Conservation (phyloP, 1,140 invertebrate genomes). For the Paraescarpia echinospica region DNA sequence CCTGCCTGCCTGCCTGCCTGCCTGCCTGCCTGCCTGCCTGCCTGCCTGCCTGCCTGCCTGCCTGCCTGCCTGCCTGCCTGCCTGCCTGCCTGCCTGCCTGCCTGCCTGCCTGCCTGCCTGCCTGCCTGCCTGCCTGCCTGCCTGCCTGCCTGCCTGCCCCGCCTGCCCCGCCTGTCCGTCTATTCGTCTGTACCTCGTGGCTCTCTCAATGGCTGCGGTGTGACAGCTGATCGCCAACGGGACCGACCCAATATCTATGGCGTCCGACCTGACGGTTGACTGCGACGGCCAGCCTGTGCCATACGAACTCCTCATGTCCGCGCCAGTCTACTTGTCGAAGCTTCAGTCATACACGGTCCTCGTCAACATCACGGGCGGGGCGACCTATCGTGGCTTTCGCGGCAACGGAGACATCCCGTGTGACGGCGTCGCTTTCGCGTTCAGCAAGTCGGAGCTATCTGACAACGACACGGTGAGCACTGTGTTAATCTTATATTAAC, state of each 20-base stretch:
- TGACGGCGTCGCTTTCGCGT: background rate
- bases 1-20: constrained; percentile 29
- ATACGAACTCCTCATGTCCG: background rate
- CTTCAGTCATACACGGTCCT: background rate
- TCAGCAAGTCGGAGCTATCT: background rate
- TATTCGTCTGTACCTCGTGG: background rate
- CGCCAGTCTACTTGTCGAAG: background rate
- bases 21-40: constrained; percentile 29
- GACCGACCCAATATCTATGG: background rate
- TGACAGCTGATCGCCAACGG: background rate
- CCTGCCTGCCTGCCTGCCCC: constrained; percentile 31
- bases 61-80: constrained; percentile 29
- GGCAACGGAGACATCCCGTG: background rate
- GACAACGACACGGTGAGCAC: background rate
- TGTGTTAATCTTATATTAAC: background rate
- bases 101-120: constrained; percentile 31
- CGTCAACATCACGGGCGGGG: background rate
- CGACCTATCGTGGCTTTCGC: background rate
- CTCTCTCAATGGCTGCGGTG: background rate
- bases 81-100: constrained; percentile 31
- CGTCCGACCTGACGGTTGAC: background rate
- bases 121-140: constrained; percentile 27
- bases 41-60: constrained; percentile 30
- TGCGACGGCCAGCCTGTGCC: background rate
- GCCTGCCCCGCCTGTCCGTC: constrained; percentile 30